phyloP scores from a whole-genome alignment of 2,888 invertebrate genomes.

The Fragum whitleyi region DNA sequence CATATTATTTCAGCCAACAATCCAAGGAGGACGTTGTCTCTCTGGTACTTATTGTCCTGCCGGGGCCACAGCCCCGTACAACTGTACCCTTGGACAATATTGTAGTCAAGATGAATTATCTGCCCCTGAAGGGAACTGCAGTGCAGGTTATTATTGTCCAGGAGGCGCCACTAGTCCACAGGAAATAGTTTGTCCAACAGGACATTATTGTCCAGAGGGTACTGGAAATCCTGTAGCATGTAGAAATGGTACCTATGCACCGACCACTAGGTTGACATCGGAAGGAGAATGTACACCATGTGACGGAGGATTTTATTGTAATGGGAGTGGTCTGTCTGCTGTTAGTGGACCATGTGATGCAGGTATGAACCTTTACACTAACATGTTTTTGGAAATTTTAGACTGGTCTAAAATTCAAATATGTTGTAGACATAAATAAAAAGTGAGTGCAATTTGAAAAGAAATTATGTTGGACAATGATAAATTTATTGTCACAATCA shows the following conservation, averaged over 20 bases:
- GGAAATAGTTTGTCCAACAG: conserved; percentile 73
- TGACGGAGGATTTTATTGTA: conserved; percentile 79
- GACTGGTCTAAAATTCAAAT: neutral
- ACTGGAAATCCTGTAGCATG: conserved; percentile 78
- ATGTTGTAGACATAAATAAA: too few species aligned
- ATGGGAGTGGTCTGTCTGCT: conserved; percentile 74
- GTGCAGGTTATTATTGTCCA: conserved; percentile 80
- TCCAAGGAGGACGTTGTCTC: conserved; percentile 80
- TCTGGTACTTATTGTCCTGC: conserved; percentile 81
- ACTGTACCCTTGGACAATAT: conserved; percentile 81
- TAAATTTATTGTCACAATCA: too few species aligned
- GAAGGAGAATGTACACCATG: conserved; percentile 75
- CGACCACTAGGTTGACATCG: conserved; percentile 56
- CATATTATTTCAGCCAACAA: conserved; percentile 70
- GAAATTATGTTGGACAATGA: too few species aligned
- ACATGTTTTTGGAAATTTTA: too few species aligned
- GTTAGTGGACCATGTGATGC: conserved; percentile 74
- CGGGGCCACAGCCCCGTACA: conserved; percentile 74
- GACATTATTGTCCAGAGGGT: conserved; percentile 77
- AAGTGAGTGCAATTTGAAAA: too few species aligned
- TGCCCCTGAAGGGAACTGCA: conserved; percentile 76
- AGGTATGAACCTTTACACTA: conserved; percentile 62
- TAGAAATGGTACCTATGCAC: conserved; percentile 82
- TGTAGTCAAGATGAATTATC: conserved; percentile 77
- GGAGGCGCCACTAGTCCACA: conserved; percentile 69